Percentiles rank a stretch among this genome's conserved stretches.
Conservation (phyloP, 2,888 invertebrate species). For the Hedya salicella region DNA sequence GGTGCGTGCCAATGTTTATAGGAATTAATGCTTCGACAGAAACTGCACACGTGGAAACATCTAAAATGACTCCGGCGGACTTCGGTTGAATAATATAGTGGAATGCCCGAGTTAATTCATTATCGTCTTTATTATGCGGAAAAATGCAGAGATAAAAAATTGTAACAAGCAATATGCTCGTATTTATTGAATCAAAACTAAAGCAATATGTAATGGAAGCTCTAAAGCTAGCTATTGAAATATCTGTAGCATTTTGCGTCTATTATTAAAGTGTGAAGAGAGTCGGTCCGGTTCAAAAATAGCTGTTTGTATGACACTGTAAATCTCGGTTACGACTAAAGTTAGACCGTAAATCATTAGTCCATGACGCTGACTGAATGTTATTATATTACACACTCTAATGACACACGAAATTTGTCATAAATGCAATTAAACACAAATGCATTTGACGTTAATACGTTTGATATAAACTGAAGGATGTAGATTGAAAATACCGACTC, state of each 20-base stretch:
- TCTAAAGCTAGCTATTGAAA: conserved; percentile 64
- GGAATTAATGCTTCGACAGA: conserved; percentile 49
- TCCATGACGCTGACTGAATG: conserved; percentile 65
- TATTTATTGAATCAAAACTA: conserved; percentile 48
- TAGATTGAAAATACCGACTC: conserved; percentile 18
- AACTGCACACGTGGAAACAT: conserved; percentile 15
- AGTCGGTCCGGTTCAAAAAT: conserved; percentile 77
- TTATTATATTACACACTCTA: conserved; percentile 73
- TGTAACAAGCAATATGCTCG: neutral
- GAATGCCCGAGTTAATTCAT: neutral
- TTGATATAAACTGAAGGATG: conserved; percentile 26
- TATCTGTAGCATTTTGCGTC: conserved; percentile 76
- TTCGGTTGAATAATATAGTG: neutral
- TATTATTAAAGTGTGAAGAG: conserved; percentile 81
- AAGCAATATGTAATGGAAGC: conserved; percentile 69
- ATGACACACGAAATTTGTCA: conserved; percentile 65
- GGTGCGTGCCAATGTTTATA: conserved; percentile 72
- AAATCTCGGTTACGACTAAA: conserved; percentile 78
- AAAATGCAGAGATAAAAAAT: neutral
- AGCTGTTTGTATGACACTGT: conserved; percentile 75
- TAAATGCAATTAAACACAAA: conserved; percentile 66
- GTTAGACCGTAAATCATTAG: conserved; percentile 75
- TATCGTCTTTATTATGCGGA: neutral
- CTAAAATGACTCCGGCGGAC: neutral
- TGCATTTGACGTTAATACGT: conserved; percentile 47